phyloP scores from a whole-genome alignment of 2,797 vertebrate genomes.

The Lophura swinhoii region DNA sequence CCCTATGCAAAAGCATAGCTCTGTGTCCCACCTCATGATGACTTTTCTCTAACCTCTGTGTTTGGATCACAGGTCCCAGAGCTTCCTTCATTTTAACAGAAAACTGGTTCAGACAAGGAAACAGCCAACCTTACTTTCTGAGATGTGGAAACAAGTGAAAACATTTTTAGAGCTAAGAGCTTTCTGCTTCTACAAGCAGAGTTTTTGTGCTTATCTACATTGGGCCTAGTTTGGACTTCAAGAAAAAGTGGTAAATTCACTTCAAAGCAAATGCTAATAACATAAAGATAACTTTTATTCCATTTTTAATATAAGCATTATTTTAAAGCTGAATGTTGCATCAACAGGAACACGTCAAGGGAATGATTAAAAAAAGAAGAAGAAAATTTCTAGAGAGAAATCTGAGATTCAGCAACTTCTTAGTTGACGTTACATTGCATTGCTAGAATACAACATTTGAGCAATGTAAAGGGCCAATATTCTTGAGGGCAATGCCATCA shows the following conservation, averaged over 20 bases:
- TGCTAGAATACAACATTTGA: neutral
- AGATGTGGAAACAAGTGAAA: constrained; percentile 1
- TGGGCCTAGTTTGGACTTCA: neutral
- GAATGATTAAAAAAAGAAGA: constrained; percentile 1
- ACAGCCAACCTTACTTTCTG: neutral
- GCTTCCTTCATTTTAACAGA: neutral
- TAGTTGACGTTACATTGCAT: neutral
- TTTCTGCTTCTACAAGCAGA: neutral
- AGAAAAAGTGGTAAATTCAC: neutral
- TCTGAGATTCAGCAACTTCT: neutral
- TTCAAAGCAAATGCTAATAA: neutral
- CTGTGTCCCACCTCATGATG: neutral
- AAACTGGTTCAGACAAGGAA: neutral
- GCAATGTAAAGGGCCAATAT: neutral
- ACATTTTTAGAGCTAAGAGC: neutral
- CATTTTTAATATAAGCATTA: neutral
- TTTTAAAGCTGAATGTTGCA: neutral
- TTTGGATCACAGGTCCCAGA: neutral
- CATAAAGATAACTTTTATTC: neutral
- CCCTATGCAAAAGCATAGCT: neutral
- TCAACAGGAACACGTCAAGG: neutral
- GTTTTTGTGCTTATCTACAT: neutral
- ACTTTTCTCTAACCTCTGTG: neutral
- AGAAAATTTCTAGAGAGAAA: neutral
- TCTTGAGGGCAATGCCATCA: neutral